Base-by-base conservation (phyloP, 2,888 invertebrate species). In the Cryptops parisi region DNA sequence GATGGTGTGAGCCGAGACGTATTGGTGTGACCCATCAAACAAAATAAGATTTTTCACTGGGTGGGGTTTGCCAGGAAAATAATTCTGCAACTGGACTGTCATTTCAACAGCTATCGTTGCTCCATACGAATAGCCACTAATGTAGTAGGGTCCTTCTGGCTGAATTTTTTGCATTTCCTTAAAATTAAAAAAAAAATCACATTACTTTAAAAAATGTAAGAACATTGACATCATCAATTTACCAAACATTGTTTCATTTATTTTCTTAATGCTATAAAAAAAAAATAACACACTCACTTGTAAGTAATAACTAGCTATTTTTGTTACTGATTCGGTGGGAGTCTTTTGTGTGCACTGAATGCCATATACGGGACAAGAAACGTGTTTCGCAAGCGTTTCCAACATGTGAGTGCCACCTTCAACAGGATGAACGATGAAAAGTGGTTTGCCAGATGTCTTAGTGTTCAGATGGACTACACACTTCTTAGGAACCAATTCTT, bases 61-160 rank as follows among this genome's bases (percentile, higher is more conserved):
- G 17, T 56, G 23, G 1, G 44, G 23, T n/a, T 52, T 53, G 15
- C 33, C 22, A 1, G 39, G 40, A 26, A 15, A n/a, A 21, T 53
- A 23, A n/a, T 47, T 45, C 41, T 76, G 74, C 52, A 96, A 72
- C 67, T 86, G 84, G 27, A 84, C 72, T 24, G 87, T 87, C 81
- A 97, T 94, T 74, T 96, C 96, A 68, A 91, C 88, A 19, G 91
- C 93, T 33, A 97, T 84, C 61, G 84, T 81, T 41, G 90, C 88
- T 57, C 98, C 97, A 70, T 88, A 96, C 0, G 96, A 97, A 72
- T 98, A 97, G 1, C 96, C 97, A 44, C 86, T 79, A 58, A 98
- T 72, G 49, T 81, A 78, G 74, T 89, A 94, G 2, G 94, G 91
- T 57, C 90, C 87, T 55, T 74, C 70, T 6, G 81, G 78, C 71